Evolutionary conservation across 37 sponge, comb jelly and placozoan genomes (phyloP), one percentile per base, ranked within the genome.

Genomic region (Ephydatia muelleri): DNA sequence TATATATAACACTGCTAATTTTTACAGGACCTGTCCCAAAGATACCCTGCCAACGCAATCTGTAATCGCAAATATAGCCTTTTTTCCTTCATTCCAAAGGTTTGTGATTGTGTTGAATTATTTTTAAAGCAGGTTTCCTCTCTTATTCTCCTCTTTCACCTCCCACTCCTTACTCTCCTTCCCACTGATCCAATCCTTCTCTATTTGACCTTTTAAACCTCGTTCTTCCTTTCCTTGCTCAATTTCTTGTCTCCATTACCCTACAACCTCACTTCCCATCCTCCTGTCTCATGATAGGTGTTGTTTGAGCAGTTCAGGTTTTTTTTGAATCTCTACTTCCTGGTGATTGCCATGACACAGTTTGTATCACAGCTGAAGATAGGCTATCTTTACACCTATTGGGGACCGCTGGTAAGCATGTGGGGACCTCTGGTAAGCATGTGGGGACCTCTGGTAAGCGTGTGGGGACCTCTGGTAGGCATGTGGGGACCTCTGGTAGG

Each of bases 261-360:
- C 37, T 65, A 67, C 34, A 31, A 19, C 30, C 11, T 67, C 39
- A 77, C 31, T 37, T 37, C 32, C 23, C 21, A 23, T 66, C 2
- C 21, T 0, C 57, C 49, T 12, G 25, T 23, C 32, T 11, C 1
- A 72, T 66, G 28, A 28, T 65, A 93, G 94, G 96, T 97, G 11
- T 83, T 97, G n/a, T 97, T 75, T 57, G 82, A 97, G 49, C 98
- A 97, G 85, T 97, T 97, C 88, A 97, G 91, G 70, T 92, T 97
- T 76, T 97, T 97, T 75, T 87, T 97, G 73, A 97, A 95, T 49
- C 88, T 97, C 38, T 97, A 97, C 83, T 97, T 97, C 76, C 87
- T 97, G 72, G 71, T 88, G 25, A 84, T 97, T 13, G 96, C 98
- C 0, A 71, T 95, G 16, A 90, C 98, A 31, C 98, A 97, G 77